Conservation (phyloP, 2,888 invertebrate genomes). For the Drosophila siamana region DNA sequence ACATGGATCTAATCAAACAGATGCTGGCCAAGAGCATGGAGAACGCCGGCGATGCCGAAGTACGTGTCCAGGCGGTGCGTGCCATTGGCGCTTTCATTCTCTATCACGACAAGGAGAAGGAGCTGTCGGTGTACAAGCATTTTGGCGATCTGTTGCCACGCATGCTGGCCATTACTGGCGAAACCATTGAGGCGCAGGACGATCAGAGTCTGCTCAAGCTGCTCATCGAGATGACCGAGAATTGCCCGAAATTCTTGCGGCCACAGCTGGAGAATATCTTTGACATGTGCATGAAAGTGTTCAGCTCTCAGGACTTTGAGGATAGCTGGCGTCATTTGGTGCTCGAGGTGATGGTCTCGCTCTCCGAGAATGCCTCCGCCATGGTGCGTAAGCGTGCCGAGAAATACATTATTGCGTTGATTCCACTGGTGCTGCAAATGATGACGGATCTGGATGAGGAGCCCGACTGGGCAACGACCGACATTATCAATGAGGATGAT, state of each 20-base stretch:
- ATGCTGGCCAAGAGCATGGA: conserved; percentile 95
- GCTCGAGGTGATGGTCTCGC: conserved; percentile 93
- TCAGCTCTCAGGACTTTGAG: conserved; percentile 89
- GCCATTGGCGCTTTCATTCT: conserved; percentile 95
- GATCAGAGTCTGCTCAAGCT: conserved; percentile 97
- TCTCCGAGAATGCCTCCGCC: conserved; percentile 96
- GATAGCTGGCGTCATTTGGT: conserved; percentile 96
- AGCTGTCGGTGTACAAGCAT: conserved; percentile 94
- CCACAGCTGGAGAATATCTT: conserved; percentile 94
- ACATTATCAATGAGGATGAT: conserved; percentile 96
- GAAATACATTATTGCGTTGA: conserved; percentile 92
- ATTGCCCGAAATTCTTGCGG: conserved; percentile 95
- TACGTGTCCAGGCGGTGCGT: conserved; percentile 93
- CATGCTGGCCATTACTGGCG: conserved; percentile 90
- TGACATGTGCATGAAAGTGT: conserved; percentile 93
- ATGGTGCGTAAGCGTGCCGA: conserved; percentile 97
- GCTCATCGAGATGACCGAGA: conserved; percentile 97
- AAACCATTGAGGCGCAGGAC: conserved; percentile 93
- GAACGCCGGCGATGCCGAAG: conserved; percentile 90
- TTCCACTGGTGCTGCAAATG: conserved; percentile 95
- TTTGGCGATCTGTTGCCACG: conserved; percentile 94
- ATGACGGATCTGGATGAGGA: conserved; percentile 98
- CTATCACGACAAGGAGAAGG: conserved; percentile 93
- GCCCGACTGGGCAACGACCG: conserved; percentile 93
- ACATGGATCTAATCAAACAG: conserved; percentile 96